These are phyloP conservation scores for Hemiscyllium ocellatum DNA, from an alignment of 2,113 vertebrate genomes.

Conservation along the genomic window DNA sequence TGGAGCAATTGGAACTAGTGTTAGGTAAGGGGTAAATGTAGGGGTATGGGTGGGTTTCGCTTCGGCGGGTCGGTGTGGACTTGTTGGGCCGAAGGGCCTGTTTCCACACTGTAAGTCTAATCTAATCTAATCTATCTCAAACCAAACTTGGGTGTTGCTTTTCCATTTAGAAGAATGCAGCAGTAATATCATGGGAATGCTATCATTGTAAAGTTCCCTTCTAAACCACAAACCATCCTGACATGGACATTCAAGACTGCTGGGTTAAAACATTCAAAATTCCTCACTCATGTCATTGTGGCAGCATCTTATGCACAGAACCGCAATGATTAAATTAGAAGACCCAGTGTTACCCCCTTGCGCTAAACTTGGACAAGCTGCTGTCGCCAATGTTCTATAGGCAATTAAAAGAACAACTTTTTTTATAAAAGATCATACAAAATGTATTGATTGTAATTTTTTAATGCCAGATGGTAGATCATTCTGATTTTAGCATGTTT, in stretches of 20 bases:
- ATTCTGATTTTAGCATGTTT: not conserved
- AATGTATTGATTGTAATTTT: not conserved
- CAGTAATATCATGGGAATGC: not conserved
- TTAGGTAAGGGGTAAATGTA: too few relatives aligned
- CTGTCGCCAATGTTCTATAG: not conserved
- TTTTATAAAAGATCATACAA: not conserved
- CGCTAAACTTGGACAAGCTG: not conserved
- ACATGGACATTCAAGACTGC: not conserved
- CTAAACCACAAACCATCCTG: not conserved
- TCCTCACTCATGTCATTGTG: not conserved
- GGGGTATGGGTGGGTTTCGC: too few relatives aligned
- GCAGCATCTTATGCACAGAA: not conserved
- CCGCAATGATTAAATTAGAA: not conserved
- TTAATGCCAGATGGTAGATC: not conserved
- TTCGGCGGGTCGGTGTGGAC: too few relatives aligned
- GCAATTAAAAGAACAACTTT: not conserved
- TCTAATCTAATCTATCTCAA: too few relatives aligned
- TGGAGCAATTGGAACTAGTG: not conserved
- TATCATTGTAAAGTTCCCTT: not conserved
- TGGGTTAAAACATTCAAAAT: not conserved
- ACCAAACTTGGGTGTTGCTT: not conserved
- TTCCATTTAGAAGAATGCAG: not conserved
- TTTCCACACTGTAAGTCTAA: too few relatives aligned
- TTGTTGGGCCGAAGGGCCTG: too few relatives aligned
- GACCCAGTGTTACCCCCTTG: not conserved